Base-by-base conservation (phyloP, 2,797 vertebrate genomes). In the Champsocephalus gunnari region DNA sequence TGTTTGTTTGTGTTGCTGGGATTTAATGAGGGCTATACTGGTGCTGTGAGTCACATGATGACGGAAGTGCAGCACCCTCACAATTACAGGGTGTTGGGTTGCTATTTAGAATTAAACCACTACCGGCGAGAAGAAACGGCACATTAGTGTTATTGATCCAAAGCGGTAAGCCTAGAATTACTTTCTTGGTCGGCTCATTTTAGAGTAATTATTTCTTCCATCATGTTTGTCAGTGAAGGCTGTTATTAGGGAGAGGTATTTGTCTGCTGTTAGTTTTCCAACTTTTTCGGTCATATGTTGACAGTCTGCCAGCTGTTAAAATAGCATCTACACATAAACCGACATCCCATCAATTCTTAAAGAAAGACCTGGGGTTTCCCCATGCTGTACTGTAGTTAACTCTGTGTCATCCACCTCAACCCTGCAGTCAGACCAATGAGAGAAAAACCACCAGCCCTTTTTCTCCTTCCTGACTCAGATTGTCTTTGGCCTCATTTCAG, bases 1-100 rank as follows among this genome's bases (percentile, higher is more conserved):
- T 88, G 89, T 92, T 88, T 91, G 81, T 90, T 79, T 88, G 76
- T 75, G 82, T 83, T 82, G 72, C 81, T 87, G 86, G 84, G 77
- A 85, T 90, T 86, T 90, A 90, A 92, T 87, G 84, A 89, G 48
- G 43, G 80, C 73, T 77, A 77, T 56, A 65, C 75, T 79, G 67
- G 48, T 69, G 78, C 83, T 81, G 59, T 89, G 82, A 87, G 85
- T 92, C 89, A 89, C 71, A 45, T 66, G 76, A 77, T 82, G 87
- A 86, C 69, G 65, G 81, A 84, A 78, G 81, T 79, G 75, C 77
- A 76, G 73, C 55, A 45, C 69, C 79, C 77, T 87, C 79, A 77
- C 79, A 89, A 91, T 91, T 92, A 84, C 38, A 91, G 83, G 89
- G 78, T 84, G 83, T 86, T 83, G 19, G 60, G 77, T 74, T 76